phyloP scores from a whole-genome alignment of 2,888 invertebrate species.

The Rosalia funebris region DNA sequence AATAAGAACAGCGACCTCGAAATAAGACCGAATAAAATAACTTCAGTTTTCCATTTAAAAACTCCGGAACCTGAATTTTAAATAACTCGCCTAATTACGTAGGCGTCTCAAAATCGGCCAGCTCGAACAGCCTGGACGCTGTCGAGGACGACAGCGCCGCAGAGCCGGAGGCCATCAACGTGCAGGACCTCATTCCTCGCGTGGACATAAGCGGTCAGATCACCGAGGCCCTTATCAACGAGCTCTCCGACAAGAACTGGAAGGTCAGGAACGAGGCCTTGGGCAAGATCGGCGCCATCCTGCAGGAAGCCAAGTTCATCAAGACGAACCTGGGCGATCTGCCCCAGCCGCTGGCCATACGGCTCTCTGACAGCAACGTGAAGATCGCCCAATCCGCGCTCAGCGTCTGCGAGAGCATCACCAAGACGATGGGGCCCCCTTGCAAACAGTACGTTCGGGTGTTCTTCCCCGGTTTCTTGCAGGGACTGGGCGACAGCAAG shows the following conservation, averaged over 20 bases:
- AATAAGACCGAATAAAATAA: too few relatives aligned
- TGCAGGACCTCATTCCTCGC: constrained; percentile 79
- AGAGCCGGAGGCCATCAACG: constrained; percentile 64
- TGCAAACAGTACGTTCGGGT: constrained; percentile 82
- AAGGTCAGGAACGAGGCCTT: constrained; percentile 85
- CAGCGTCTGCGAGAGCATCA: constrained; percentile 83
- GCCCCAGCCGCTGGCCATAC: constrained; percentile 79
- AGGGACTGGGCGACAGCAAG: constrained; percentile 81
- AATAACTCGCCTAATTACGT: too few relatives aligned
- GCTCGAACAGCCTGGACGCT: constrained; percentile 66
- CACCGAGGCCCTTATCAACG: constrained; percentile 81
- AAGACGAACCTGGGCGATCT: constrained; percentile 86
- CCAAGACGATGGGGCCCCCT: constrained; percentile 83
- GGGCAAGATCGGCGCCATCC: constrained; percentile 75
- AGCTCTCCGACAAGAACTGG: constrained; percentile 93
- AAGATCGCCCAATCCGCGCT: constrained; percentile 88
- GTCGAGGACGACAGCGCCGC: constrained; percentile 61
- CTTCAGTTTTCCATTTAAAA: too few relatives aligned
- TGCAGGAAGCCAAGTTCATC: constrained; percentile 82
- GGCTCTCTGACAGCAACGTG: constrained; percentile 90
- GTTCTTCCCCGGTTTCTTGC: constrained; percentile 86
- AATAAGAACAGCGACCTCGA: too few relatives aligned
- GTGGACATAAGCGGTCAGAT: constrained; percentile 86
- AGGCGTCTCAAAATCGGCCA: constrained; percentile 65
- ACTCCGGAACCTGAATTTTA: too few relatives aligned